These are phyloP conservation scores for Lasiurus borealis DNA, from an alignment of 2,113 vertebrate genomes.

Conservation along the genomic window DNA sequence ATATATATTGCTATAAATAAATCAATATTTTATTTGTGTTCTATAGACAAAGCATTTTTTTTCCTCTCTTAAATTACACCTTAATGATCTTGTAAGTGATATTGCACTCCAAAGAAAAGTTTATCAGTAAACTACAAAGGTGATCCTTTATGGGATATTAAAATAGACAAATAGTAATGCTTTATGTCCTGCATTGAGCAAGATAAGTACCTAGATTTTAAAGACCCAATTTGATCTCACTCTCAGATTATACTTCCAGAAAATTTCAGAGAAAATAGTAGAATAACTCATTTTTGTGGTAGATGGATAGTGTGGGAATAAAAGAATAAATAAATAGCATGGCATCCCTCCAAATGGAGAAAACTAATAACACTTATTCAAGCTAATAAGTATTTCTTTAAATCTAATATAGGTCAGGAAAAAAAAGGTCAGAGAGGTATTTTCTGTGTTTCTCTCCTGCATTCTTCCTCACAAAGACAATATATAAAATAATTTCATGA, in stretches of 20 bases:
- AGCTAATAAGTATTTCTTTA: background rate
- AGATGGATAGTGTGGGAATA: background rate
- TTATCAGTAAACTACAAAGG: conserved; percentile 41
- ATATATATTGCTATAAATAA: conserved; percentile 75
- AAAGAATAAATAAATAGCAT: background rate
- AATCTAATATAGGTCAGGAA: background rate
- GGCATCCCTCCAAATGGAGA: background rate
- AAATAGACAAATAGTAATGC: conserved; percentile 18
- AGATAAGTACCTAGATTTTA: conserved; percentile 29
- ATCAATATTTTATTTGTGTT: conserved; percentile 73
- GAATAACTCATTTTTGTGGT: background rate
- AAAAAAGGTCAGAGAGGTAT: background rate
- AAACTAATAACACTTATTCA: background rate
- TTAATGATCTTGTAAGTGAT: conserved; percentile 58
- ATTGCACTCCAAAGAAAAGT: conserved; percentile 49
- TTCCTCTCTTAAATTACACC: conserved; percentile 17
- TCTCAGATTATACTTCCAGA: background rate
- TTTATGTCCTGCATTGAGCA: background rate
- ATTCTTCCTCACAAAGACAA: conserved; percentile 7
- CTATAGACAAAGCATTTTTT: conserved; percentile 61
- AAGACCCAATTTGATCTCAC: background rate
- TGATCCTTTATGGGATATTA: conserved; percentile 57
- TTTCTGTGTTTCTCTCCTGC: background rate
- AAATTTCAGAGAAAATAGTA: background rate
- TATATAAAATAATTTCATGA: background rate